Conservation (phyloP, 2,113 vertebrate genomes). For the Saccopteryx leptura region DNA sequence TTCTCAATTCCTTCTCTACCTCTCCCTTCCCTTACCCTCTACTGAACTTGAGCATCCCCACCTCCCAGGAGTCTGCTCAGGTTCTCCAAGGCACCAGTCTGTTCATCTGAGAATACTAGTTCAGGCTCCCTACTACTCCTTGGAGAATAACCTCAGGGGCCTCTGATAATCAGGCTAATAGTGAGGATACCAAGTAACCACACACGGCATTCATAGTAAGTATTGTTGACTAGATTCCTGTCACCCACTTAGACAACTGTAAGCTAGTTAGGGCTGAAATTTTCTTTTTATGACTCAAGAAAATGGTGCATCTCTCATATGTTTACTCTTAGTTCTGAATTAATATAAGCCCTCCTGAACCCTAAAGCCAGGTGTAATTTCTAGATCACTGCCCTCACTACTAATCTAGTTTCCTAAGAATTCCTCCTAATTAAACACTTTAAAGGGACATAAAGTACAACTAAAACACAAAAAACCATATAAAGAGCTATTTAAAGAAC, state of each 20-base stretch:
- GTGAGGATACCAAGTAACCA: background rate
- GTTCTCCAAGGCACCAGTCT: background rate
- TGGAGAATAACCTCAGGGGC: background rate
- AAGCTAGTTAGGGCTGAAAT: background rate
- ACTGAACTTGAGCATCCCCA: background rate
- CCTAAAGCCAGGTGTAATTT: slow-evolving; percentile 1
- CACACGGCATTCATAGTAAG: background rate
- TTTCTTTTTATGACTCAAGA: slow-evolving; percentile 57
- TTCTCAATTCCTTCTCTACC: background rate
- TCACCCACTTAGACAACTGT: background rate
- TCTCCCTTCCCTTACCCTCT: background rate
- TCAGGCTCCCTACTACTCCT: background rate
- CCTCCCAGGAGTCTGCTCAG: background rate
- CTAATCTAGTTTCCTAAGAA: slow-evolving; percentile 3
- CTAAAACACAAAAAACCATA: background rate
- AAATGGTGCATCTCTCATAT: background rate
- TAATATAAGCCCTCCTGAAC: background rate
- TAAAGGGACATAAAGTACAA: background rate
- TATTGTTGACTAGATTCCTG: background rate
- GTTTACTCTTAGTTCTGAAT: slow-evolving; percentile 27
- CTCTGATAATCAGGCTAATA: background rate
- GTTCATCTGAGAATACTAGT: background rate
- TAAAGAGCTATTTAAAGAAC: background rate
- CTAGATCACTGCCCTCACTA: background rate
- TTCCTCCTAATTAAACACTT: slow-evolving; percentile 29